Base-by-base conservation (phyloP, 2,888 invertebrate genomes). In the Augochlorella aurata region DNA sequence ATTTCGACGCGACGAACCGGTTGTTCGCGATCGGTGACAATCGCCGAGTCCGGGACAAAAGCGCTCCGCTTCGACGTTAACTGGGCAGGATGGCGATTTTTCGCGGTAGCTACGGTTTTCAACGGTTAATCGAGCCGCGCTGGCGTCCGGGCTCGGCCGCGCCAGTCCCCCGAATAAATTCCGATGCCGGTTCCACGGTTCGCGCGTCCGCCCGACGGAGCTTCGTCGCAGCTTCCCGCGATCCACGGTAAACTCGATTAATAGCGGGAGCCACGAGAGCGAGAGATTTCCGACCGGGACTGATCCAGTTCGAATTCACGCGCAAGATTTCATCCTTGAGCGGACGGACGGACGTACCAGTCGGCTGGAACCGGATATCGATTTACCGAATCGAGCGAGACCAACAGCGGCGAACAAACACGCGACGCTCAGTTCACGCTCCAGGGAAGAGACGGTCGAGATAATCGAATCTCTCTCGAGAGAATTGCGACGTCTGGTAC, bases 391-490 rank as follows among this genome's bases (percentile, higher is more conserved):
- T 61, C 61, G 61, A 61, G 52, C 79, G 63, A 18, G 38, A 63
- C 61, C 45, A 81, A 81, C 63, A 63, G 65, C 66, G 73, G 47
- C 82, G 61, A 54, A n/a, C 74, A 69, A 79, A 73, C 80, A 58
- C 72, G 72, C 49, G 65, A 47, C 66, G 66, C 58, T 49, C 50
- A 3, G 44, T 68, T 77, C 49, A 74, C 77, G 70, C 74, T 68
- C 49, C 74, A 50, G 38, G 65, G 77, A 67, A 67, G 49, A 76
- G 50, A 21, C 71, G 65, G 49, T 54, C 24, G 52, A 65, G 79
- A 79, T 75, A 75, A 81, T 72, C 74, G 81, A 81, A 81, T 81
- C 71, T 61, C 74, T 66, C 76, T 47, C 63, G 71, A 67, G 77
- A 68, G 68, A 73, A 70, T 72, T 76, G 67, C 61, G 58, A 63